phyloP scores from a whole-genome alignment of 2,113 vertebrate genomes.

The Odobenus rosmarus region DNA sequence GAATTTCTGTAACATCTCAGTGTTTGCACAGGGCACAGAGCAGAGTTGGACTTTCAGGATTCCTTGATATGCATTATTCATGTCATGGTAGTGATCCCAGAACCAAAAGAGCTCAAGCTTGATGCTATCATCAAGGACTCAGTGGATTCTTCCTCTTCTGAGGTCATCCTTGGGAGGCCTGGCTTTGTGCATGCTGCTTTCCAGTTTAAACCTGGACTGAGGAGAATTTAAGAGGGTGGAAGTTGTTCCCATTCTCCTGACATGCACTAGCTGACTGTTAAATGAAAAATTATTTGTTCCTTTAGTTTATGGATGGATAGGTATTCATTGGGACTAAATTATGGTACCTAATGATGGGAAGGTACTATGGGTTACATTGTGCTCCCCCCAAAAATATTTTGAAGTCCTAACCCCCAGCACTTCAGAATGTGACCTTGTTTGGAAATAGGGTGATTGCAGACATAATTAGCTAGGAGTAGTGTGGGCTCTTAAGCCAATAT shows the following conservation, averaged over 20 bases:
- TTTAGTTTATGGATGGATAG: neutral
- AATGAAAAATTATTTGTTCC: neutral
- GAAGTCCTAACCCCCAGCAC: neutral
- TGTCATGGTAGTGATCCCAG: neutral
- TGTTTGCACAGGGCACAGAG: neutral
- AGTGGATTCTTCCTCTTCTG: neutral
- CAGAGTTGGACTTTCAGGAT: neutral
- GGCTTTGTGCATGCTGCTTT: neutral
- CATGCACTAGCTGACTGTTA: neutral
- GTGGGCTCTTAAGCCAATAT: neutral
- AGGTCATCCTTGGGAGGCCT: neutral
- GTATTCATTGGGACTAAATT: neutral
- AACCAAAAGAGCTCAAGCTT: neutral
- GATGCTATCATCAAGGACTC: neutral
- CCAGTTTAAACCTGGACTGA: neutral
- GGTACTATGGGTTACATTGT: neutral
- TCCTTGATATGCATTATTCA: neutral
- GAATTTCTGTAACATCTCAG: neutral
- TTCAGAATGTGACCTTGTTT: slow-evolving; percentile 2
- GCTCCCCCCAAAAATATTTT: neutral
- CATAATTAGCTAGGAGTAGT: neutral
- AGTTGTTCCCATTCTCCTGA: neutral
- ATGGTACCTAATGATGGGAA: neutral
- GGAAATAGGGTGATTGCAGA: neutral
- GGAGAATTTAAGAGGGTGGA: neutral